Percentiles rank a stretch among this genome's conserved stretches.
Conservation (phyloP, 2,113 vertebrate genomes). For the Scomber scombrus region DNA sequence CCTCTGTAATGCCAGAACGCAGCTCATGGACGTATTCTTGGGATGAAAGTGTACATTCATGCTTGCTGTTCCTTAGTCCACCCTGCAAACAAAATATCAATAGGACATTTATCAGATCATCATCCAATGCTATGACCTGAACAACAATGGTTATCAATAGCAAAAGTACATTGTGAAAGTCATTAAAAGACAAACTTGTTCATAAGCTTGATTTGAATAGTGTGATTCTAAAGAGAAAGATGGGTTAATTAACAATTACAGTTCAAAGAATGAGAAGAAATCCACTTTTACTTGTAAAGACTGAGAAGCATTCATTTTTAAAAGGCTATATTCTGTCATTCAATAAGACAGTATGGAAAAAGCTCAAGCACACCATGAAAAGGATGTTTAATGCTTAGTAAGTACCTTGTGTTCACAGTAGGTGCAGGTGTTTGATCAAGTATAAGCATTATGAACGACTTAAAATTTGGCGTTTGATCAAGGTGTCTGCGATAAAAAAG, state of each 20-base stretch:
- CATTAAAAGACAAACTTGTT: background rate
- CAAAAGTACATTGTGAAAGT: background rate
- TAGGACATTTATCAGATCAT: constrained; percentile 24
- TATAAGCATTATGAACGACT: background rate
- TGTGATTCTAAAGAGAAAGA: background rate
- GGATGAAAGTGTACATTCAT: constrained; percentile 95
- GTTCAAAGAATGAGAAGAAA: background rate
- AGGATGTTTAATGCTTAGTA: background rate
- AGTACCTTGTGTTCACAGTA: background rate
- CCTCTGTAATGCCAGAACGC: constrained; percentile 94
- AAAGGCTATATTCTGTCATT: background rate
- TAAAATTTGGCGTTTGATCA: background rate
- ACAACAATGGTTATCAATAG: background rate
- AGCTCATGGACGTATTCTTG: constrained; percentile 98
- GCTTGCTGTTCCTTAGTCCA: constrained; percentile 97
- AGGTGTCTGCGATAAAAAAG: constrained; percentile 9
- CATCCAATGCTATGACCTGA: background rate
- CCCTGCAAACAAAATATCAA: constrained; percentile 85
- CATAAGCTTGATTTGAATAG: background rate
- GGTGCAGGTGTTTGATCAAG: background rate
- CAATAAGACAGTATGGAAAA: background rate
- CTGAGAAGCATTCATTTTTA: no score
- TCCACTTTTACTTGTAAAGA: no score
- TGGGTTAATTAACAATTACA: background rate
- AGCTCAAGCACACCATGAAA: background rate